Percentiles rank a stretch among this genome's conserved stretches.
phyloP scores from a whole-genome alignment of 2,797 vertebrate genomes.

The Bryconaethiops microstoma region DNA sequence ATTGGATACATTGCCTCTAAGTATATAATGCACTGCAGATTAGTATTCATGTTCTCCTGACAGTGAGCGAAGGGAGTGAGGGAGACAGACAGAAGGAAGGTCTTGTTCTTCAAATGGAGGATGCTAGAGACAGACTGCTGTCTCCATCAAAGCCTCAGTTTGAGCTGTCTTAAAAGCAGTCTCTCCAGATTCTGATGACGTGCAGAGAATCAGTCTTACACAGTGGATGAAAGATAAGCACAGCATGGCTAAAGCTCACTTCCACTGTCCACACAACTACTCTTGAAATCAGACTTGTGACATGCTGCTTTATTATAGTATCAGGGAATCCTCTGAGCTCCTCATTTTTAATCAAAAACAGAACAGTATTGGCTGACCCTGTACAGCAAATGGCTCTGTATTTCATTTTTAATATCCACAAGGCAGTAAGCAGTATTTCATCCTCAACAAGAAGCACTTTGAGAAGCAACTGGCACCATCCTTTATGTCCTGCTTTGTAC shows the following conservation, averaged over 20 bases:
- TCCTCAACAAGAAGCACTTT: constrained; percentile 48
- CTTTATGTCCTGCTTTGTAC: constrained; percentile 48
- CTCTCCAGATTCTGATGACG: constrained; percentile 45
- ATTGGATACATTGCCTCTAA: neutral
- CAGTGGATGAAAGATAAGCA: constrained; percentile 62
- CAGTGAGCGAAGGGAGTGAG: constrained; percentile 9
- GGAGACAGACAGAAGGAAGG: constrained; percentile 30
- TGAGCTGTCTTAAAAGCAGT: constrained; percentile 53
- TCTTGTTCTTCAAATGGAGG: constrained; percentile 43
- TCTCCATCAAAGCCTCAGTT: constrained; percentile 59
- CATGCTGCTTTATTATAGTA: constrained; percentile 59
- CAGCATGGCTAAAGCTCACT: constrained; percentile 30
- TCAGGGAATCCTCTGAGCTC: constrained; percentile 54
- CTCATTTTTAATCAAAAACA: constrained; percentile 68
- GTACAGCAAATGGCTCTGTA: constrained; percentile 59
- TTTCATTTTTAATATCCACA: constrained; percentile 69
- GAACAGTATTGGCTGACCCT: constrained; percentile 58
- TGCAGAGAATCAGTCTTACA: constrained; percentile 55
- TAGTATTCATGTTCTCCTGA: constrained; percentile 5
- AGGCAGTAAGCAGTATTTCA: constrained; percentile 64
- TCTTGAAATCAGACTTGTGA: constrained; percentile 58
- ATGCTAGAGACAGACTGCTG: constrained; percentile 49
- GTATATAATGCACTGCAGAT: neutral
- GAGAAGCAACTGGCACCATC: constrained; percentile 49
- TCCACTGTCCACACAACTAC: constrained; percentile 45